A percentile compares a stretch with the other conserved stretches of the same genome.
These are phyloP conservation scores for Epinotia demarniana DNA, from an alignment of 2,888 invertebrate species.

Conservation along the genomic window DNA sequence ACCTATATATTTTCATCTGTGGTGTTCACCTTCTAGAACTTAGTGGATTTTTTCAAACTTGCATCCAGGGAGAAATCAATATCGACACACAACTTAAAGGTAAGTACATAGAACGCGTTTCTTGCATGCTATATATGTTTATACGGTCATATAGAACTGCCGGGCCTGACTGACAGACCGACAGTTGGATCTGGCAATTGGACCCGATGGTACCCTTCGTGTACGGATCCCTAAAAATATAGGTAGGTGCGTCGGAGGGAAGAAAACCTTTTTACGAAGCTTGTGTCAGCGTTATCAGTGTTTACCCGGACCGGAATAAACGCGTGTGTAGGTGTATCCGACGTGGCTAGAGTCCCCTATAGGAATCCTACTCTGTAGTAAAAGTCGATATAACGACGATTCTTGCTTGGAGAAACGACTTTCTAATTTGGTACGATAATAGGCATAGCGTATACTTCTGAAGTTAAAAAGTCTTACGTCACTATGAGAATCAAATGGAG, in stretches of 20 bases:
- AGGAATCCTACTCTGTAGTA: neutral
- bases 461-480: neutral
- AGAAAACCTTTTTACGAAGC: conserved; percentile 53
- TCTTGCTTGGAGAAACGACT: neutral
- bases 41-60: too few species aligned
- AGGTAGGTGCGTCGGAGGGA: conserved; percentile 31
- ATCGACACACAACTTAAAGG: too few species aligned
- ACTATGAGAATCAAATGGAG: neutral
- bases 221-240: conserved; percentile 2
- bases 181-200: neutral
- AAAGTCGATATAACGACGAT: neutral
- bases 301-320: conserved; percentile 50
- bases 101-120: too few species aligned
- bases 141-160: too few species aligned
- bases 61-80: too few species aligned
- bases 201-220: neutral
- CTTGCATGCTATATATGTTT: too few species aligned
- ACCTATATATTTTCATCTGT: too few species aligned
- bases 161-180: too few species aligned
- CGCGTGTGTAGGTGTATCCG: conserved; percentile 39
- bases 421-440: neutral
- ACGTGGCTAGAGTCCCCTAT: conserved; percentile 9
- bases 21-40: too few species aligned
- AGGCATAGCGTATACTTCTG: neutral
- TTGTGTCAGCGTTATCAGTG: conserved; percentile 55